Percentiles rank a stretch among this genome's conserved stretches.
phyloP scores from a whole-genome alignment of 2,797 vertebrate genomes.

The Pagetopsis macropterus region DNA sequence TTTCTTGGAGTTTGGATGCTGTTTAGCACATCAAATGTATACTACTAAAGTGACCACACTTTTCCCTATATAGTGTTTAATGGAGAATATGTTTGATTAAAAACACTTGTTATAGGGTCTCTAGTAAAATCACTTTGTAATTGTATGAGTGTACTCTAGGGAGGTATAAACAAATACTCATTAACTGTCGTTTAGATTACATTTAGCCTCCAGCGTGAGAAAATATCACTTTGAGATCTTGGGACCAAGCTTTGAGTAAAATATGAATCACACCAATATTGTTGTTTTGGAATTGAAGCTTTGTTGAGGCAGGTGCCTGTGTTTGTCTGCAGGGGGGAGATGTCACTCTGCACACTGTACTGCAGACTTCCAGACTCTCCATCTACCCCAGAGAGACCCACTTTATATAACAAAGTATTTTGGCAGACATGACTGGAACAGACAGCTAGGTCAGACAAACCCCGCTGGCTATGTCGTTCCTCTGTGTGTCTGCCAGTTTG shows the following conservation, averaged over 20 bases:
- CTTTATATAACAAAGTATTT: conserved; percentile 70
- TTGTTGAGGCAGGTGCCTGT: conserved; percentile 36
- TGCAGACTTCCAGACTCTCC: conserved; percentile 55
- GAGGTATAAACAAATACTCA: not conserved
- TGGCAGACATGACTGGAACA: conserved; percentile 71
- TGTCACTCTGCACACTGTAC: conserved; percentile 49
- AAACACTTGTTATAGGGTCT: not conserved
- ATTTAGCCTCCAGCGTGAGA: not conserved
- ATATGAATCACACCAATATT: conserved; percentile 4
- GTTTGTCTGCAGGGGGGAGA: conserved; percentile 47
- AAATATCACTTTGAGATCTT: conserved; percentile 30
- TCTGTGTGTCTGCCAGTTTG: conserved; percentile 25
- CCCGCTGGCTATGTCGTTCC: conserved; percentile 45
- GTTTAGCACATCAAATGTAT: not conserved
- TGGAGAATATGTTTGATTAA: not conserved
- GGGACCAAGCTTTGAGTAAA: not conserved
- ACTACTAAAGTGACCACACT: not conserved
- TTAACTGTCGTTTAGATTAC: not conserved
- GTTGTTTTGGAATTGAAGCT: conserved; percentile 23
- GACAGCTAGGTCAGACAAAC: conserved; percentile 65
- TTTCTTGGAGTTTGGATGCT: not conserved
- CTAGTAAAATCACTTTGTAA: not conserved
- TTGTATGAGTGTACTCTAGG: not conserved
- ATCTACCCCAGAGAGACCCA: conserved; percentile 61
- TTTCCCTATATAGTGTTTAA: not conserved